These are phyloP conservation scores for Linnaemya tessellans DNA, from an alignment of 2,888 invertebrate species.

Conservation along the genomic window DNA sequence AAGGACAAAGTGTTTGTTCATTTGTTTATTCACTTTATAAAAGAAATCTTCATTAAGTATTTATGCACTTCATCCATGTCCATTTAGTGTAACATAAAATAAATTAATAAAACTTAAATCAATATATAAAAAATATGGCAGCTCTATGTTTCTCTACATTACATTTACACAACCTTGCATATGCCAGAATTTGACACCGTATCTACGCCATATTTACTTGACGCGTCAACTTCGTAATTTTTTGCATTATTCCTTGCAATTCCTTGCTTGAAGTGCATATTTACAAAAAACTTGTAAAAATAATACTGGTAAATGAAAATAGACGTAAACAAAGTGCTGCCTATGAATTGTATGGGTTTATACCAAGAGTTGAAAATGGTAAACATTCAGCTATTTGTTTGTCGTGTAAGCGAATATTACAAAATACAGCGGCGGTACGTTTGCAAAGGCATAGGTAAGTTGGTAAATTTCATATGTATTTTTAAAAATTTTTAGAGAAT, in stretches of 20 bases:
- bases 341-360: conserved; percentile 65
- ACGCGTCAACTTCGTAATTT: conserved; percentile 62
- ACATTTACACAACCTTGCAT: conserved; percentile 50
- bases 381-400: conserved; percentile 69
- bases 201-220: conserved; percentile 63
- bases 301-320: conserved; percentile 34
- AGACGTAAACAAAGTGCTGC: conserved; percentile 58
- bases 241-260: neutral
- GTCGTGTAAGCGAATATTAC: conserved; percentile 68
- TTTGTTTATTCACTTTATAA: too few species aligned
- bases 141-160: conserved; percentile 45
- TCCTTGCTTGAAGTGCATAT: neutral
- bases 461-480: neutral
- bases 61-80: too few species aligned
- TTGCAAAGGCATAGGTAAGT: conserved; percentile 69
- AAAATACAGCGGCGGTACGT: conserved; percentile 69
- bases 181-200: conserved; percentile 30
- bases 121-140: conserved; percentile 16
- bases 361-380: conserved; percentile 58
- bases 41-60: too few species aligned
- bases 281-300: neutral
- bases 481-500: too few species aligned
- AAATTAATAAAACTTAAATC: neutral
- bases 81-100: too few species aligned
- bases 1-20: too few species aligned